Conservation (phyloP, 2,888 invertebrate species). For the Lasioglossum leucozonium region DNA sequence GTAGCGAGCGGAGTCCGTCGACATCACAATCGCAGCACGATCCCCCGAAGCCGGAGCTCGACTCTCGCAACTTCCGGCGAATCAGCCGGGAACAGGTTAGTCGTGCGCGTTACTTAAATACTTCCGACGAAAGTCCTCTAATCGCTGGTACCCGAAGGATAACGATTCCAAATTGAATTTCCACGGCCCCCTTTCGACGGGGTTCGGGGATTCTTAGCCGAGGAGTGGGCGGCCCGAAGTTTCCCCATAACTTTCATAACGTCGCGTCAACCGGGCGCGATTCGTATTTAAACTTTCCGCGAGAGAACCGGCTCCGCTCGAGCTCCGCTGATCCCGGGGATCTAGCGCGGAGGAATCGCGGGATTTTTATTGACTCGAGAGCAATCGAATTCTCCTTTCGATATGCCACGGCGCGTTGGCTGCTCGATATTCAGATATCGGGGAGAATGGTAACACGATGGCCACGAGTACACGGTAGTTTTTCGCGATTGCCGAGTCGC, state of each 20-base stretch:
- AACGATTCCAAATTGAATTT: slow-evolving; percentile 38
- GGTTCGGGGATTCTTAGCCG: slow-evolving; percentile 28
- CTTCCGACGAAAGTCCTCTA: neutral
- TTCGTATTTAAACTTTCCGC: slow-evolving; percentile 48
- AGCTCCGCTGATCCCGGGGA: slow-evolving; percentile 27
- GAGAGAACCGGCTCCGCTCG: slow-evolving; percentile 7
- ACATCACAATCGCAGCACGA: neutral
- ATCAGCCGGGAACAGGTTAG: neutral
- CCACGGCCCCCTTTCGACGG: neutral
- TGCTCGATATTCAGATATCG: slow-evolving; percentile 65
- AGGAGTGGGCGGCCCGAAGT: slow-evolving; percentile 26
- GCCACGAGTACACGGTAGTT: slow-evolving; percentile 53
- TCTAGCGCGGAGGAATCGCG: slow-evolving; percentile 47
- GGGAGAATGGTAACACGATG: slow-evolving; percentile 12
- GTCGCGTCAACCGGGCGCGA: slow-evolving; percentile 42
- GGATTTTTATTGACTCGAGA: slow-evolving; percentile 60
- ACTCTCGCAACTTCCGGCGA: neutral
- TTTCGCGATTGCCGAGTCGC: slow-evolving; percentile 58
- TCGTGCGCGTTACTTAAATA: neutral
- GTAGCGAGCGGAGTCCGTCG: neutral
- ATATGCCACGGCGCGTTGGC: neutral
- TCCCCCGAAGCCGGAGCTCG: neutral
- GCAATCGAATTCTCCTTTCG: slow-evolving; percentile 46
- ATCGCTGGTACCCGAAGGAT: slow-evolving; percentile 8
- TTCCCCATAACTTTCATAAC: slow-evolving; percentile 45